These are phyloP conservation scores for Microcebus griseorufus DNA, from an alignment of 2,113 vertebrate species.

Conservation along the genomic window DNA sequence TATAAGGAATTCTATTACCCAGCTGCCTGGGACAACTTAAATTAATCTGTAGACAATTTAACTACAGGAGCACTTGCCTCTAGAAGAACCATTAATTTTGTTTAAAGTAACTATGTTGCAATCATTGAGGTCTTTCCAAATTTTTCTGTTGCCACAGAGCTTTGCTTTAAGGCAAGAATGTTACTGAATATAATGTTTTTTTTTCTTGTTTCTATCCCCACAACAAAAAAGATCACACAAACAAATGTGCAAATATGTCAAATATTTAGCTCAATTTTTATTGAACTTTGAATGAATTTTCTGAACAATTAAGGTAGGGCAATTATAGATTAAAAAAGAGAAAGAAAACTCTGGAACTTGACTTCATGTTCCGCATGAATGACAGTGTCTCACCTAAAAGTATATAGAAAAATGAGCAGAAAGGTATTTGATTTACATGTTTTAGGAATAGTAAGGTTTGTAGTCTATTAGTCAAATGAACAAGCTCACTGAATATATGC, in stretches of 20 bases:
- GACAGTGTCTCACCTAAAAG: neutral
- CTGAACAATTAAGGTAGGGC: neutral
- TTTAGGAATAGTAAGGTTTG: neutral
- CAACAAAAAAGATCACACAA: neutral
- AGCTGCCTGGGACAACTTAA: constrained; percentile 12
- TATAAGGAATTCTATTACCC: constrained; percentile 63
- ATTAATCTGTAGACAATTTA: constrained; percentile 59
- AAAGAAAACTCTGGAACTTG: neutral
- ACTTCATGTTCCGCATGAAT: neutral
- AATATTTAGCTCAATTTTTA: constrained; percentile 17
- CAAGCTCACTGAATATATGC: neutral
- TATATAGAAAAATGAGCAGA: constrained; percentile 8
- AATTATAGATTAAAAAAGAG: constrained; percentile 13
- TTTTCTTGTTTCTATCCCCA: neutral
- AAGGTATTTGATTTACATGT: neutral
- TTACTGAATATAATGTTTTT: neutral
- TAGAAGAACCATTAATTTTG: constrained; percentile 68
- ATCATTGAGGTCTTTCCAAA: neutral
- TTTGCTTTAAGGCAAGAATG: constrained; percentile 53
- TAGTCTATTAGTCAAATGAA: neutral
- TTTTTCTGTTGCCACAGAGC: constrained; percentile 18
- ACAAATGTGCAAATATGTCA: neutral
- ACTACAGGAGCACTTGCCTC: constrained; percentile 47
- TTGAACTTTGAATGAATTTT: neutral
- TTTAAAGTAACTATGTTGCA: constrained; percentile 66